These are phyloP conservation scores for Drosophila kurseongensis DNA, from an alignment of 1,140 invertebrate species.

Conservation along the genomic window DNA sequence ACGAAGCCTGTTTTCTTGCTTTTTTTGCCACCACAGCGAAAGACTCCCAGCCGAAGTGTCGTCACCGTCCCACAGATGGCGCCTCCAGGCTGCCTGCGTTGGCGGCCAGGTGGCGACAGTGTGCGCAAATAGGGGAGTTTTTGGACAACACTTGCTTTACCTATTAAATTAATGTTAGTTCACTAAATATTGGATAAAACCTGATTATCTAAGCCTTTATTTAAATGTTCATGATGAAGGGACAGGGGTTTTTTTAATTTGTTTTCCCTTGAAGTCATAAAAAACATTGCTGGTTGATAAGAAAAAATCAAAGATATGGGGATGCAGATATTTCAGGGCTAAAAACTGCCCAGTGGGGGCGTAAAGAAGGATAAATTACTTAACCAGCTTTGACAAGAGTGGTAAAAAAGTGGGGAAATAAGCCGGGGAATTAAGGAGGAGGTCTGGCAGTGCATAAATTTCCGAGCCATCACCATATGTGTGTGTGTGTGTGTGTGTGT, in stretches of 20 bases:
- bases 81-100: slow-evolving; percentile 3
- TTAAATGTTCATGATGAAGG: too few species aligned
- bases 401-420: not conserved
- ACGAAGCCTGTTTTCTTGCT: slow-evolving; percentile 24
- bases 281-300: not conserved
- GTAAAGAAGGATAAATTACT: slow-evolving; percentile 26
- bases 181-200: too few species aligned
- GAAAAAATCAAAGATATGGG: not conserved
- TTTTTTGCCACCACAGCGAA: slow-evolving; percentile 30
- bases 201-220: too few species aligned
- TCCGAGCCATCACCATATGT: slow-evolving; percentile 1
- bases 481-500: slow-evolving; percentile 9
- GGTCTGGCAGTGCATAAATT: slow-evolving; percentile 52
- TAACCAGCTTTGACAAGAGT: slow-evolving; percentile 48
- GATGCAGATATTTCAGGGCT: not conserved
- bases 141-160: not conserved
- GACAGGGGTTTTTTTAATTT: too few species aligned
- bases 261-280: too few species aligned
- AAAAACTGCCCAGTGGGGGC: slow-evolving; percentile 1
- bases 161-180: too few species aligned
- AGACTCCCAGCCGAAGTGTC: slow-evolving; percentile 32
- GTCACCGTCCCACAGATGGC: slow-evolving; percentile 56
- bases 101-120: slow-evolving; percentile 54
- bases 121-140: not conserved
- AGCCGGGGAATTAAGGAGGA: slow-evolving; percentile 1